Conservation (phyloP, 2,888 invertebrate genomes). For the Hymenopus coronatus region DNA sequence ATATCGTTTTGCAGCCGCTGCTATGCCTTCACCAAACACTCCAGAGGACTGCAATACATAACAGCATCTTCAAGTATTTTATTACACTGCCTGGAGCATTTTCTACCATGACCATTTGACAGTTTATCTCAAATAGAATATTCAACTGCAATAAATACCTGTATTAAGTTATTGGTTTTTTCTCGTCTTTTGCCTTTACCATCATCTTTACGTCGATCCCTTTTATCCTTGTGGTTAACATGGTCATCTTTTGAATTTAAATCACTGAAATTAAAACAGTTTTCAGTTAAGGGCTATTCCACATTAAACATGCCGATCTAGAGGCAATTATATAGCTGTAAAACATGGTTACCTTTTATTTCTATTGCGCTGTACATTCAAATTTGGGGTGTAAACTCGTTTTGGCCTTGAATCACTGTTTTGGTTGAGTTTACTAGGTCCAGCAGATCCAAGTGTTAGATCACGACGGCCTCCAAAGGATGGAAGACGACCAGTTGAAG, state of each 20-base stretch:
- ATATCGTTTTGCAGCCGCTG: constrained; percentile 26
- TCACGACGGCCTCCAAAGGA: constrained; percentile 45
- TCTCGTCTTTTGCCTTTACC: neutral
- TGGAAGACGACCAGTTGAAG: constrained; percentile 37
- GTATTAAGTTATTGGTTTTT: constrained; percentile 10
- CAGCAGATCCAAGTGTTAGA: constrained; percentile 43
- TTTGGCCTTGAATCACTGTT: constrained; percentile 43
- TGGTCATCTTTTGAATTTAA: neutral
- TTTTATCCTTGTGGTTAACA: neutral
- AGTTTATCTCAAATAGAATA: too few species aligned
- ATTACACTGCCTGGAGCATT: neutral
- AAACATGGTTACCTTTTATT: constrained; percentile 43
- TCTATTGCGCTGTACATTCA: constrained; percentile 46
- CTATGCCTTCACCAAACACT: constrained; percentile 45
- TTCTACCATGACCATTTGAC: too few species aligned
- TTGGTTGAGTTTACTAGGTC: constrained; percentile 27
- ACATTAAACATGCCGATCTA: neutral
- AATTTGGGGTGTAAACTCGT: constrained; percentile 44
- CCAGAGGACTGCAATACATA: neutral
- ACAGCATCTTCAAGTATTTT: neutral
- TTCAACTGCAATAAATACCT: neutral
- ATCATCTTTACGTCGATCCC: neutral
- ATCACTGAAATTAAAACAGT: neutral
- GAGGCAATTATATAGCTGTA: constrained; percentile 21
- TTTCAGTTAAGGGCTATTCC: neutral